Base-by-base conservation (phyloP, 2,113 vertebrate genomes). In the Odontesthes bonariensis region DNA sequence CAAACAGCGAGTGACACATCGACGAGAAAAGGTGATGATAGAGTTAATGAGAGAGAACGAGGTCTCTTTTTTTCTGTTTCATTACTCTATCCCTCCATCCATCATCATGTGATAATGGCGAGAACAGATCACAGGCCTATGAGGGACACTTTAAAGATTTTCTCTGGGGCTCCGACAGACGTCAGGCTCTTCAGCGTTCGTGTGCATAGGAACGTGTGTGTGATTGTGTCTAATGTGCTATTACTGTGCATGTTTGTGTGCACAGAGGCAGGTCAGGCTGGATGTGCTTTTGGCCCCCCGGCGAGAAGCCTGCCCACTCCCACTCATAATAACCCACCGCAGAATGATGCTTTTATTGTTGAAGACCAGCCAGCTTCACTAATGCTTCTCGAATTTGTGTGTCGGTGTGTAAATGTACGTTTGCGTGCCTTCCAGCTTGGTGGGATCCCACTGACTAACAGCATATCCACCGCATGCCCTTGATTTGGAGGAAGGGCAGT, bases 41-140 rank as follows among this genome's bases (percentile, higher is more conserved):
- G 81, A 88, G 83, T 85, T 89, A 88, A 90, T 89, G 84, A 79
- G 49, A 84, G 64, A 83, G 86, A 90, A 82, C 81, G 9, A 60
- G 80, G 59, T 81, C 57, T 55, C 52, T 68, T 51, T 87, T 71
- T 80, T 75, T 66, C 42, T 40, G n/a, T 79, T 86, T 68, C 83
- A 84, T 86, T 84, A 69, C 76, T 73, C 59, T 68, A 70, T 73
- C 57, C 32, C 81, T 22, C 69, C 82, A 88, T 89, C 86, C 77
- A 87, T 92, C 87, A 89, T 81, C 85, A 89, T 77, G 85, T 86
- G 86, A 90, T 91, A 89, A 89, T 72, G 82, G 65, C 16, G 4
- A 60, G 69, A 67, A 78, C 57, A 58, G 75, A 86, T 88, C 88
- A 82, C 82, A 77, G 35, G 53, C 75, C 74, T 33, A 57, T 49